phyloP scores from a whole-genome alignment of 2,797 vertebrate species.

The Falco rusticolus region DNA sequence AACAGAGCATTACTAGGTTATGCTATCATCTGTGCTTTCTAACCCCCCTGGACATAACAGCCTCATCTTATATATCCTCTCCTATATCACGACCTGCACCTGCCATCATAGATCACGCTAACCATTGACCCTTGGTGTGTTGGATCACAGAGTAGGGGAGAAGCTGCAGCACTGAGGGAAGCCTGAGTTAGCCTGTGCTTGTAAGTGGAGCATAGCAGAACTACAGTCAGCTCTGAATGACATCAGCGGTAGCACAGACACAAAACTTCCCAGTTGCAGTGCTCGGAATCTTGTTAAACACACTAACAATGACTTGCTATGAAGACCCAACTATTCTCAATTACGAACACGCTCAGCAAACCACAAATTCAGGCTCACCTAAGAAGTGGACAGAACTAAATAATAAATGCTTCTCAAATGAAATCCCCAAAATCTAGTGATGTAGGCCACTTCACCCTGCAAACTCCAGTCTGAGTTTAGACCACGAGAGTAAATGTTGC shows the following conservation, averaged over 20 bases:
- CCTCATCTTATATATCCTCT: not conserved
- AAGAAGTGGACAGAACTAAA: not conserved
- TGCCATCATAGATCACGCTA: not conserved
- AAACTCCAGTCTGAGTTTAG: not conserved
- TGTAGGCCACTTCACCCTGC: not conserved
- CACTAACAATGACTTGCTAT: not conserved
- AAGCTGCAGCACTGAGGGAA: not conserved
- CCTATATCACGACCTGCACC: not conserved
- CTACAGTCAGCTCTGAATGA: not conserved
- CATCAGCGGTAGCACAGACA: not conserved
- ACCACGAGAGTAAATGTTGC: not conserved
- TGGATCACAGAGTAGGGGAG: not conserved
- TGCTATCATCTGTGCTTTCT: not conserved
- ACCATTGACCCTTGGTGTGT: rapidly evolving
- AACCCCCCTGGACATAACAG: not conserved
- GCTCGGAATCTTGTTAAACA: not conserved
- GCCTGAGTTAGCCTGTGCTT: not conserved
- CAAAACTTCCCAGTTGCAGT: not conserved
- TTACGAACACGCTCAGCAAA: not conserved
- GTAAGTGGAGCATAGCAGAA: not conserved
- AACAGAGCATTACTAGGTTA: not conserved
- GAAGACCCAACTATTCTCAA: not conserved
- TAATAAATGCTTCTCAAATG: not conserved
- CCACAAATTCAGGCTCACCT: not conserved
- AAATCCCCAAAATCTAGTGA: not conserved